Base-by-base conservation (phyloP, 2,888 invertebrate species). In the Rhingia campestris region DNA sequence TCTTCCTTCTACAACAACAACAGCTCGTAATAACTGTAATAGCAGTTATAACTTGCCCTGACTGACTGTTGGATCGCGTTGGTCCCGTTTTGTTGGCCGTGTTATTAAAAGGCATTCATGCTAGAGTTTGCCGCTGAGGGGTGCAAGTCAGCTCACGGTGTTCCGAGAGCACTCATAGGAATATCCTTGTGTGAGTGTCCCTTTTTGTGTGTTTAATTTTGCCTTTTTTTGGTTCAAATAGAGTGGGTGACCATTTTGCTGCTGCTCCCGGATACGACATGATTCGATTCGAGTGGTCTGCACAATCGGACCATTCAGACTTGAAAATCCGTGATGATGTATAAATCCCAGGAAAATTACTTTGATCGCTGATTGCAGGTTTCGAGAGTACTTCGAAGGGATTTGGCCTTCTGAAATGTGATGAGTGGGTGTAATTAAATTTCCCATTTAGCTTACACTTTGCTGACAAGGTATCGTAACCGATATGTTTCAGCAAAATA, bases 261-360 rank as follows among this genome's bases (percentile, higher is more conserved):
- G 69, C 7, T 61, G 33, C 54, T 39, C 22, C 12, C 54, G 9
- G 39, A 53, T 12, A 61, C 63, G 54, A 47, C 59, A 32, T 49
- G 37, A 63, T 73, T 73, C 58, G 43, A 35, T 70, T 74, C 74
- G 69, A 84, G 82, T 84, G 79, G 82, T 84, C 82, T 84, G 69
- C 53, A 84, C 82, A 84, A 80, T 84, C 61, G 73, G 80, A 84
- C 80, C 6, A 64, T 84, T 84, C 82, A 84, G 82, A 84, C 82
- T 84, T 80, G 80, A 64, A 79, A 80, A 80, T 84, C 82, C 82
- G 79, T 84, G 82, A 84, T 84, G 82, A 84, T 84, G 82, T 73
- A 84, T 79, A 79, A 80, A 84, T 84, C 67, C 73, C 53, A 74
- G 56, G 80, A 49, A 84, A 74, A 84, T 80, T 74, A 73, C 82